Conservation (phyloP, 2,888 invertebrate species). For the Lepidocyrtoides sp. region DNA sequence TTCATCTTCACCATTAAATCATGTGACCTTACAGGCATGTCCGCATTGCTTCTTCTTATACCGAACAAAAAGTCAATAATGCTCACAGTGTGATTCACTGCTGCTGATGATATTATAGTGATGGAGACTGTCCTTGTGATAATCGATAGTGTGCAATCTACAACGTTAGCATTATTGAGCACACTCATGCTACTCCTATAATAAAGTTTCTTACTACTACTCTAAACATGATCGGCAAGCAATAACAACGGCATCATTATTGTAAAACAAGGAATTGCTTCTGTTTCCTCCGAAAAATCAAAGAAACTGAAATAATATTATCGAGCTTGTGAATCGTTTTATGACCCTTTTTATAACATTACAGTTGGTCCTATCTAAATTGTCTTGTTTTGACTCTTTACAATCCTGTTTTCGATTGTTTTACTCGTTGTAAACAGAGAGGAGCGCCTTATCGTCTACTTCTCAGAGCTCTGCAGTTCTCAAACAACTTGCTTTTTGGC, state of each 20-base stretch:
- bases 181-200: background rate
- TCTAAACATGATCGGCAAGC: background rate
- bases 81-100: no score
- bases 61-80: background rate
- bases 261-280: constrained; percentile 38
- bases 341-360: constrained; percentile 12
- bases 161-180: no score
- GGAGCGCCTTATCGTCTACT: constrained; percentile 9
- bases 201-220: background rate
- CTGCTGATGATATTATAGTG: background rate
- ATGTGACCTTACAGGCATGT: constrained; percentile 11
- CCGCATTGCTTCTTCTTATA: background rate
- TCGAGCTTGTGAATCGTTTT: background rate
- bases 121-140: no score
- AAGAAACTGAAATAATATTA: background rate
- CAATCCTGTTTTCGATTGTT: constrained; percentile 31
- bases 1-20: constrained; percentile 9
- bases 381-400: constrained; percentile 13
- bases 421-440: background rate
- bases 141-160: background rate
- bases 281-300: constrained; percentile 6
- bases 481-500: background rate
- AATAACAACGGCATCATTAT: background rate
- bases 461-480: background rate
- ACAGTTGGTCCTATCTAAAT: background rate